Evolutionary conservation across 1,140 invertebrate genomes (phyloP).

Genomic region (Bicyclus anynana): DNA sequence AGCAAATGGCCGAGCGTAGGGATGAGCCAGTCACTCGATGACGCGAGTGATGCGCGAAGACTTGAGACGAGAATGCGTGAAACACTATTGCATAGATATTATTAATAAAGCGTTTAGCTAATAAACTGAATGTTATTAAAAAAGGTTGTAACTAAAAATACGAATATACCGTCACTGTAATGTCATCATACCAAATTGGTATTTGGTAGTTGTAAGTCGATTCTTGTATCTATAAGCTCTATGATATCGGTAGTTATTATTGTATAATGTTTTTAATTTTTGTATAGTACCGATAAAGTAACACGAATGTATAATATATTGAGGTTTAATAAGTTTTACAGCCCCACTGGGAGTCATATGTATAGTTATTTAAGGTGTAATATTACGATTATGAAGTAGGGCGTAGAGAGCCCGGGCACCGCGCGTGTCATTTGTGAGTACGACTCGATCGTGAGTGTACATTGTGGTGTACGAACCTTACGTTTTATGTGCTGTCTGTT

Average conservation of each 20-base stretch:
- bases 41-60: slow-evolving; percentile 7
- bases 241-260: slow-evolving; percentile 67
- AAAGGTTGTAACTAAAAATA: slow-evolving; percentile 73
- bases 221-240: slow-evolving; percentile 72
- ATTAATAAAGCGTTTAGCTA: slow-evolving; percentile 54
- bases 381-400: slow-evolving; percentile 41
- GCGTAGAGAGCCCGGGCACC: background rate
- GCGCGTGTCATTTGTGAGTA: background rate
- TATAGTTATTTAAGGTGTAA: slow-evolving; percentile 68
- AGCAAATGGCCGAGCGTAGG: background rate
- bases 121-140: slow-evolving; percentile 67
- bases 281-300: slow-evolving; percentile 68
- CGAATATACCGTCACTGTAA: slow-evolving; percentile 52
- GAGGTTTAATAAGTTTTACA: slow-evolving; percentile 61
- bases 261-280: slow-evolving; percentile 76
- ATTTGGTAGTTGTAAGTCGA: slow-evolving; percentile 69
- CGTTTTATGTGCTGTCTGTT: slow-evolving; percentile 26
- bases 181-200: slow-evolving; percentile 46
- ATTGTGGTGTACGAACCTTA: slow-evolving; percentile 23
- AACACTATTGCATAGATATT: slow-evolving; percentile 55
- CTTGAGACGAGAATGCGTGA: slow-evolving; percentile 20
- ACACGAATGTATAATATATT: slow-evolving; percentile 63
- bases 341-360: slow-evolving; percentile 51
- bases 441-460: slow-evolving; percentile 21
- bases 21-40: background rate